Evolutionary conservation across 30 jellyfish, hydroid and myxozoan genomes (phyloP), one percentile per base, ranked within the genome.

Genomic region (Cassiopea xamachana): DNA sequence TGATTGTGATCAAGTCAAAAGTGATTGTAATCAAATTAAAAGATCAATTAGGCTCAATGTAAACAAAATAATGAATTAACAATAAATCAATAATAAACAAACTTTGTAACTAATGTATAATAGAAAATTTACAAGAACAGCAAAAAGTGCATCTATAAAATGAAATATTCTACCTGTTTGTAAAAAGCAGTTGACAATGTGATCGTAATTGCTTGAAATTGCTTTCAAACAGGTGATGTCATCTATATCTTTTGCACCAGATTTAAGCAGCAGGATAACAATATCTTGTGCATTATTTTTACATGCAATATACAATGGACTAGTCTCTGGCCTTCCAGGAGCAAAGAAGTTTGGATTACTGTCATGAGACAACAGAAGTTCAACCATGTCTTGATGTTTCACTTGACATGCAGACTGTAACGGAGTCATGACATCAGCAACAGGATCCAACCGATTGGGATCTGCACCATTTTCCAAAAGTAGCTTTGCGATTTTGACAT

Each of bases 281-380:
- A 90, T 81, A 2, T 74, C 89, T 55, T 49, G 69, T 13, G 50
- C 50, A 50, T 83, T 69, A 43, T 62, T 64, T 64, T 46, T 27
- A 73, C 97, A 80, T 7, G 97, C 97, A 68, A 90, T 90, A 48
- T 81, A 79, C 61, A 94, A 88, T 12, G 97, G 94, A 49, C 98
- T 80, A 55, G 46, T 14, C 1, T 77, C 91, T 15, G 82, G 89
- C 19, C 76, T 78, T 67, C 70, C 92, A 46, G 77, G 67, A 18
- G 49, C 7, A 67, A 62, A 62, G 49, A 51, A 62, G 43, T 90
- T 79, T 46, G 92, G 77, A 69, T 94, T 88, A 1, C 94, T 97
- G 1, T 94, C 97, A 80, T 87, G 84, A 46, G 67, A 71, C 45
- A 94, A 69, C 73, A 94, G 79, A 19, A 86, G 64, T 48, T 82